phyloP scores from a whole-genome alignment of 1,140 invertebrate species.

The Drosophila sproati region DNA sequence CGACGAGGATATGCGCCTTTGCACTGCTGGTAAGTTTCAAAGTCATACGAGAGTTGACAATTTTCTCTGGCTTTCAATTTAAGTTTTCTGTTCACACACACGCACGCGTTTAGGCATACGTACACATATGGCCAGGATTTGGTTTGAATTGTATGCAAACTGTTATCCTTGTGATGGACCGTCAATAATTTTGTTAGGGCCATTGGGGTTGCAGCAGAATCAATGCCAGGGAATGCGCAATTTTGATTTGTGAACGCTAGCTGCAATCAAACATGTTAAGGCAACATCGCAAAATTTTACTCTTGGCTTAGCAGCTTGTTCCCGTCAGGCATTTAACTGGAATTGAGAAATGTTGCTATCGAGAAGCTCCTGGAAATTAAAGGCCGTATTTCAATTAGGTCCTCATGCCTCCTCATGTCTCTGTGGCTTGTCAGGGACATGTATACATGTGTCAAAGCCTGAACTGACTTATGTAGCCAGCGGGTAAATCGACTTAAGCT shows the following conservation, averaged over 20 bases:
- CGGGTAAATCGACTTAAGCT: neutral
- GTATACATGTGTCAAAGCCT: slow-evolving; percentile 3
- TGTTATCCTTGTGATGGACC: slow-evolving; percentile 3
- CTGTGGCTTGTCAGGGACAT: slow-evolving; percentile 22
- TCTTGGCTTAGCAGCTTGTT: slow-evolving; percentile 1
- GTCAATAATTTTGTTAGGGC: slow-evolving; percentile 41
- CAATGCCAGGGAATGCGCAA: slow-evolving; percentile 16
- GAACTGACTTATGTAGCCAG: slow-evolving; percentile 33
- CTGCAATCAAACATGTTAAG: slow-evolving; percentile 18
- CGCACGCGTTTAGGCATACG: slow-evolving; percentile 2
- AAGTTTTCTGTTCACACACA: neutral
- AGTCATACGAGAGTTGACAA: neutral
- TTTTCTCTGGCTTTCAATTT: neutral
- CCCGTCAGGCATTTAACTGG: slow-evolving; percentile 19
- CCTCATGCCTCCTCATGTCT: slow-evolving; percentile 1
- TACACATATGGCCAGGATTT: slow-evolving; percentile 17
- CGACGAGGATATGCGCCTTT: slow-evolving; percentile 94
- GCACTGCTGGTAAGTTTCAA: slow-evolving; percentile 92
- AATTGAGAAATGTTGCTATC: slow-evolving; percentile 27
- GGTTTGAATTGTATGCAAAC: slow-evolving; percentile 45
- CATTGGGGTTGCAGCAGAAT: slow-evolving; percentile 21
- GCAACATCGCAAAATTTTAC: slow-evolving; percentile 7
- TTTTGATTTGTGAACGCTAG: slow-evolving; percentile 29
- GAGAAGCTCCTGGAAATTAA: slow-evolving; percentile 46
- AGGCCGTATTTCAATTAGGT: slow-evolving; percentile 38